Conservation (phyloP, 2,888 invertebrate species). For the Hesperia comma region DNA sequence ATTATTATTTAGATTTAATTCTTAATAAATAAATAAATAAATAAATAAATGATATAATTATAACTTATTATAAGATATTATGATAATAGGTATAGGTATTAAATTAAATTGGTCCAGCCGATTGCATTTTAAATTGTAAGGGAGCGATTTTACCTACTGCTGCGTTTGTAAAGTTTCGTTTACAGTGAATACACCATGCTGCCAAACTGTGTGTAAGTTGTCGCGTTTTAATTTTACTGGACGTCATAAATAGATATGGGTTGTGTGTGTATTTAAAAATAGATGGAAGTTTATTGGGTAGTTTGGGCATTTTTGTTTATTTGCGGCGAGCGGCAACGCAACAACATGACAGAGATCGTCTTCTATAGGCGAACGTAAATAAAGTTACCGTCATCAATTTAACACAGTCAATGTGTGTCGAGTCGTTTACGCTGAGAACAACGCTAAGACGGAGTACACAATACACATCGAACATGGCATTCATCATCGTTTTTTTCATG, state of each 20-base stretch:
- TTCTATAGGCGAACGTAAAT: slow-evolving; percentile 47
- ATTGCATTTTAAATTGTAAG: too few relatives aligned
- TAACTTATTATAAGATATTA: too few relatives aligned
- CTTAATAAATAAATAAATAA: too few relatives aligned
- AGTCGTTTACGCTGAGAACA: slow-evolving; percentile 22
- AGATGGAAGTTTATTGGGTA: slow-evolving; percentile 1
- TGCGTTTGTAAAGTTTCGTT: too few relatives aligned
- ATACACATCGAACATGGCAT: not conserved
- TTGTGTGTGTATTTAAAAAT: not conserved
- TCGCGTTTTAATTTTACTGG: not conserved
- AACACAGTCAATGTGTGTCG: slow-evolving; percentile 31
- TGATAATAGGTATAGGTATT: too few relatives aligned
- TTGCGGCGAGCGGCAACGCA: slow-evolving; percentile 30
- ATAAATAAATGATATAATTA: too few relatives aligned
- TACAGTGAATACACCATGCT: not conserved
- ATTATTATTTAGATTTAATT: too few relatives aligned
- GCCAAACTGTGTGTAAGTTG: not conserved
- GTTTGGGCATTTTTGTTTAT: slow-evolving; percentile 24
- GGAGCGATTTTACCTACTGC: too few relatives aligned
- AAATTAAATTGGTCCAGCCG: too few relatives aligned
- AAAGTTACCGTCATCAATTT: slow-evolving; percentile 55
- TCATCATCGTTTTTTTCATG: not conserved
- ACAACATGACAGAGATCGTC: slow-evolving; percentile 23
- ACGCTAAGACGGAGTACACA: slow-evolving; percentile 24
- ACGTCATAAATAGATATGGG: slow-evolving; percentile 10